Evolutionary conservation across 2,888 invertebrate genomes (phyloP).

Genomic region (Ormyrus labotus): DNA sequence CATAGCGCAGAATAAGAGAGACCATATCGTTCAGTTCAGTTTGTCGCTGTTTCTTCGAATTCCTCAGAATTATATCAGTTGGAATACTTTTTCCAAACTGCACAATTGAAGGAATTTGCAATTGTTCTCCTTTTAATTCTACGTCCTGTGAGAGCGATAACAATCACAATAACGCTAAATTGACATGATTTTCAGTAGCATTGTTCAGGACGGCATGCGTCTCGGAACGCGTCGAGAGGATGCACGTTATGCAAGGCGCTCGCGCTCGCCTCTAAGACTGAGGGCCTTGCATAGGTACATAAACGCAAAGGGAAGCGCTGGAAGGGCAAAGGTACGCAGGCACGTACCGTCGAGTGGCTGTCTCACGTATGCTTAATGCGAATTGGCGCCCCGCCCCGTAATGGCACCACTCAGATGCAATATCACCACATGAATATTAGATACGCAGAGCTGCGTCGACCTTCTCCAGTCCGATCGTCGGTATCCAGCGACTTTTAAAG

Average conservation of each 20-base stretch:
- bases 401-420: conserved; percentile 73
- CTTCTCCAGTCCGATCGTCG: not conserved
- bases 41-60: too few relatives aligned
- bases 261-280: conserved; percentile 21
- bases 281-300: not conserved
- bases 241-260: conserved; percentile 32
- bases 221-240: conserved; percentile 12
- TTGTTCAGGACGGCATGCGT: too few relatives aligned
- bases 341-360: not conserved
- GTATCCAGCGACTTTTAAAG: too few relatives aligned
- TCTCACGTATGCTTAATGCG: conserved; percentile 28
- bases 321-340: not conserved
- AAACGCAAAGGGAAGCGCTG: not conserved
- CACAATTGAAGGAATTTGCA: too few relatives aligned
- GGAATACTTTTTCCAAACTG: too few relatives aligned
- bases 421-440: conserved; percentile 73
- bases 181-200: too few relatives aligned
- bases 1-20: not conserved
- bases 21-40: not conserved
- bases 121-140: too few relatives aligned
- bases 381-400: conserved; percentile 58
- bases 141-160: too few relatives aligned
- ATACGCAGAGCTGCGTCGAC: conserved; percentile 58
- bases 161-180: too few relatives aligned
- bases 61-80: too few relatives aligned